A percentile compares a stretch with the other conserved stretches of the same genome.
Evolutionary conservation across 2,113 vertebrate genomes (phyloP).

Genomic region (Austrofundulus limnaeus): DNA sequence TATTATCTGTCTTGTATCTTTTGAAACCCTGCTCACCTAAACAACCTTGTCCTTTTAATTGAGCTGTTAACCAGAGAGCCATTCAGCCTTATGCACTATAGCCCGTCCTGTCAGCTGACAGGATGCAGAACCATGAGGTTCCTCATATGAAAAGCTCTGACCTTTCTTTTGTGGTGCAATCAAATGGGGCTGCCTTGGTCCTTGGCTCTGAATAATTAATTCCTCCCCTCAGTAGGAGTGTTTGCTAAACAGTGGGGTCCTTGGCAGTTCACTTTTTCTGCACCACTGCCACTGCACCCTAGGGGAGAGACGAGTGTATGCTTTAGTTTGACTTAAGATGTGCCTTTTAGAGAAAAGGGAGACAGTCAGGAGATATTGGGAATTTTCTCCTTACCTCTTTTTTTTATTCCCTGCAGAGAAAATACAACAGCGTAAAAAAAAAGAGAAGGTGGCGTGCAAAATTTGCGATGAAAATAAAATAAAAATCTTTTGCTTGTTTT

Average conservation of each 20-base stretch:
- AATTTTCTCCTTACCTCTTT: constrained; percentile 41
- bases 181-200: constrained; percentile 78
- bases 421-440: constrained; percentile 34
- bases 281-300: constrained; percentile 78
- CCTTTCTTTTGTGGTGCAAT: constrained; percentile 79
- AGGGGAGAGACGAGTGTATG: constrained; percentile 71
- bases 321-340: constrained; percentile 75
- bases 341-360: constrained; percentile 68
- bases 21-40: constrained; percentile 23
- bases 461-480: no score
- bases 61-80: constrained; percentile 56
- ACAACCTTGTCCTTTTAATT: constrained; percentile 57
- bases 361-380: constrained; percentile 63
- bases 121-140: constrained; percentile 62
- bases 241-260: constrained; percentile 85
- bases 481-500: constrained; percentile 16
- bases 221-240: constrained; percentile 80
- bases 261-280: constrained; percentile 84
- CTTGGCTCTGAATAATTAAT: constrained; percentile 84
- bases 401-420: constrained; percentile 14
- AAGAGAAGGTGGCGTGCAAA: constrained; percentile 27
- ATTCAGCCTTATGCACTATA: constrained; percentile 44
- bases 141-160: constrained; percentile 71
- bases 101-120: constrained; percentile 45
- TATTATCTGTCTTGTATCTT: constrained; percentile 33